Evolutionary conservation across 2,888 invertebrate genomes (phyloP).

Genomic region (Lasioglossum marginatum): DNA sequence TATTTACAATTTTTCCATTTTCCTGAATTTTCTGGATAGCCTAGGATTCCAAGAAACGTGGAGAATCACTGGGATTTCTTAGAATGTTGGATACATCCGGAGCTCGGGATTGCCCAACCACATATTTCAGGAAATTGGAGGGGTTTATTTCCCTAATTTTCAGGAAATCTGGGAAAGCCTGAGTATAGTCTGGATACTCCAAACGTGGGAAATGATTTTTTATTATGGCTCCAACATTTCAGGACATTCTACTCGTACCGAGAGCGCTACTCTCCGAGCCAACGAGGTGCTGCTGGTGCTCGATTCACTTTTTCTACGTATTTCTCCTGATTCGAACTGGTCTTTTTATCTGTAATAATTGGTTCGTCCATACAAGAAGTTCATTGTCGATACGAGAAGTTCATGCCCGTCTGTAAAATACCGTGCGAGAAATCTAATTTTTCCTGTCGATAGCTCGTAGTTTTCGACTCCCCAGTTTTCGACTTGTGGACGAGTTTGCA

Average conservation of each 20-base stretch:
- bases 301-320: neutral
- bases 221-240: neutral
- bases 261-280: neutral
- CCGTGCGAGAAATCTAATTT: neutral
- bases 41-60: too few relatives aligned
- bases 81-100: too few relatives aligned
- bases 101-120: too few relatives aligned
- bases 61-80: neutral
- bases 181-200: neutral
- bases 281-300: neutral
- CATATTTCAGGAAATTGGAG: neutral
- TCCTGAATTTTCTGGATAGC: neutral
- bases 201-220: neutral
- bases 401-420: neutral
- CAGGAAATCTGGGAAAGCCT: too few relatives aligned
- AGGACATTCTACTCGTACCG: neutral
- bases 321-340: neutral
- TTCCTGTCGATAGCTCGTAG: neutral
- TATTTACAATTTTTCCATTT: neutral
- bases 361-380: neutral
- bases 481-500: conserved; percentile 32
- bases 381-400: neutral
- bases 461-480: neutral
- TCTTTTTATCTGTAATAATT: neutral
- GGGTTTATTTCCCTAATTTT: too few relatives aligned